phyloP scores from a whole-genome alignment of 2,888 invertebrate species.

The Melanophora roralis region DNA sequence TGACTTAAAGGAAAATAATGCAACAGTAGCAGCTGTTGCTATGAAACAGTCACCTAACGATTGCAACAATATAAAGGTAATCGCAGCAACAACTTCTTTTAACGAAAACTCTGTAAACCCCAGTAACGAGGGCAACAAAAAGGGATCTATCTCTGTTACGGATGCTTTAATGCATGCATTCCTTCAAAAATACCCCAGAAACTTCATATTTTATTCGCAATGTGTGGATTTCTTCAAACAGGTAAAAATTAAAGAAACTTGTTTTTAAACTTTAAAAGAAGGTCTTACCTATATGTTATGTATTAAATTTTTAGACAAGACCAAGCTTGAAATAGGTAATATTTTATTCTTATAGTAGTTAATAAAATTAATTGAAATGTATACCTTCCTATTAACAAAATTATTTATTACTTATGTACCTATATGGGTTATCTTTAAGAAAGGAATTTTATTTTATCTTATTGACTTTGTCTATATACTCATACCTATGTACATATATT shows the following conservation, averaged over 20 bases:
- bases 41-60: conserved; percentile 51
- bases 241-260: conserved; percentile 69
- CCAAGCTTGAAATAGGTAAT: too few relatives aligned
- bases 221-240: conserved; percentile 73
- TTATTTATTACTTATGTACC: too few relatives aligned
- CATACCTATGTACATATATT: too few relatives aligned
- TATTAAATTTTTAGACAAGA: too few relatives aligned
- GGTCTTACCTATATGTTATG: too few relatives aligned
- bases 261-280: too few relatives aligned
- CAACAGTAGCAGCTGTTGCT: conserved; percentile 32
- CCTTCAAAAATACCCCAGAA: conserved; percentile 67
- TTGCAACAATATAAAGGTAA: conserved; percentile 44
- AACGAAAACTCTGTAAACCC: conserved; percentile 52
- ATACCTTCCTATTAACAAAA: too few relatives aligned
- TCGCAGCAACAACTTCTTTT: conserved; percentile 27
- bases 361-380: too few relatives aligned
- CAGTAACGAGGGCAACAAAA: background rate
- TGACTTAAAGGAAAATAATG: conserved; percentile 45
- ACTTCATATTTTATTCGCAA: conserved; percentile 68
- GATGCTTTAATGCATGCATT: conserved; percentile 67
- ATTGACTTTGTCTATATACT: too few relatives aligned
- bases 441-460: too few relatives aligned
- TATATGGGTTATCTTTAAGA: too few relatives aligned
- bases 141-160: conserved; percentile 36
- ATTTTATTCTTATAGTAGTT: too few relatives aligned